A percentile compares a stretch with the other conserved stretches of the same genome.
phyloP scores from a whole-genome alignment of 2,888 invertebrate species.

The Chirona hameri region DNA sequence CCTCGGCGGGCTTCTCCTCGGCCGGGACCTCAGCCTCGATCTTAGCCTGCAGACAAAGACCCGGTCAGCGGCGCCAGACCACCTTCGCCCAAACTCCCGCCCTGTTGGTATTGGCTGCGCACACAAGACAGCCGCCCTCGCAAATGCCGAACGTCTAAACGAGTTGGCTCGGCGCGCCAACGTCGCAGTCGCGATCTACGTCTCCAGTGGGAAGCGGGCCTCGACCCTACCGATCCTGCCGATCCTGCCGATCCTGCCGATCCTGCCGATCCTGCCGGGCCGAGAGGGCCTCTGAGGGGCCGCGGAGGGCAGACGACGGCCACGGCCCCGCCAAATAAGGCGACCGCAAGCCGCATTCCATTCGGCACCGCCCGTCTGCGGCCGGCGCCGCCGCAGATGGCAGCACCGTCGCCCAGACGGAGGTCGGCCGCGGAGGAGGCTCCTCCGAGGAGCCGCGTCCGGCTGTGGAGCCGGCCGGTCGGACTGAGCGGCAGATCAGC shows the following conservation, averaged over 20 bases:
- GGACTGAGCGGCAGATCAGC: too few species aligned
- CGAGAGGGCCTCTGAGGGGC: background rate
- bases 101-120: background rate
- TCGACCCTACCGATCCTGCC: background rate
- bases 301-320: background rate
- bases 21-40: background rate
- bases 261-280: too few species aligned
- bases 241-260: background rate
- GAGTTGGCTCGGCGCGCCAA: too few species aligned
- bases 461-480: background rate
- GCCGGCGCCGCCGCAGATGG: background rate
- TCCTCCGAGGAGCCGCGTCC: background rate
- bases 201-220: too few species aligned
- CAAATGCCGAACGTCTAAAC: too few species aligned
- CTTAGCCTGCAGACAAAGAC: background rate
- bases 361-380: background rate
- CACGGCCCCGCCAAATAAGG: background rate
- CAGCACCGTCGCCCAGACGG: background rate
- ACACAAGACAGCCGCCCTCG: background rate
- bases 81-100: background rate
- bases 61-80: background rate
- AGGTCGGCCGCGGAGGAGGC: background rate
- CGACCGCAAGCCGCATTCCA: background rate
- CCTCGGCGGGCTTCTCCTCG: constrained; percentile 8
- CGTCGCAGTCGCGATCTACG: too few species aligned